These are phyloP conservation scores for Lithophane leautieri DNA, from an alignment of 2,888 invertebrate genomes.

Conservation along the genomic window DNA sequence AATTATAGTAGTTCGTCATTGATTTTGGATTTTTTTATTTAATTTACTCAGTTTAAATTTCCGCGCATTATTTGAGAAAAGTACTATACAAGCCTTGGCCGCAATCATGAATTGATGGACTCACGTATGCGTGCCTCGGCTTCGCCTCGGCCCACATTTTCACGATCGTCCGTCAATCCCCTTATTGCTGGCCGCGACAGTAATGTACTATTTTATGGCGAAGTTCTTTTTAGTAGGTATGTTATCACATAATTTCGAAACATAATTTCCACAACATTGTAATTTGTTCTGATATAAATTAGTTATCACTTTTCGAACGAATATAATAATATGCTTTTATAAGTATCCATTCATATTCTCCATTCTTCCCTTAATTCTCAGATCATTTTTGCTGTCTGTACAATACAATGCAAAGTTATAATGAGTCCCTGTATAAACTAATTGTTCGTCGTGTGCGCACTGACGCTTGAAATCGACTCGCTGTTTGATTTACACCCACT, in stretches of 20 bases:
- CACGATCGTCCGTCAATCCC: too few relatives aligned
- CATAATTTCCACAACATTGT: neutral
- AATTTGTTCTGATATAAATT: neutral
- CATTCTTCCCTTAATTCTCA: neutral
- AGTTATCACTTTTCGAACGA: neutral
- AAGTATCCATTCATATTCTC: neutral
- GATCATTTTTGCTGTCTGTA: slow-evolving; percentile 56
- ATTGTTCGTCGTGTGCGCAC: slow-evolving; percentile 73
- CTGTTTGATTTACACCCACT: slow-evolving; percentile 79
- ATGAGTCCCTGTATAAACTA: slow-evolving; percentile 80
- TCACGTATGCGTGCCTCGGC: too few relatives aligned
- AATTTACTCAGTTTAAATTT: too few relatives aligned
- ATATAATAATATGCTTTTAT: neutral
- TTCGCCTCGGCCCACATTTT: too few relatives aligned
- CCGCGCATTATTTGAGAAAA: too few relatives aligned
- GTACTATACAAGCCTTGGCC: too few relatives aligned
- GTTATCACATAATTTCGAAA: neutral
- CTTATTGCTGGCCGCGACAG: too few relatives aligned
- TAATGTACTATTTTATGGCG: too few relatives aligned
- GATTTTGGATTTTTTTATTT: too few relatives aligned
- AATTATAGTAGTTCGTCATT: too few relatives aligned
- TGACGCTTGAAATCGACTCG: slow-evolving; percentile 75
- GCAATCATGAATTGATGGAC: too few relatives aligned
- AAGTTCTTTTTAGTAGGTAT: neutral
- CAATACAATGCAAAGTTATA: slow-evolving; percentile 75